A percentile compares a stretch with the other conserved stretches of the same genome.
phyloP scores from a whole-genome alignment of 1,140 invertebrate species.

The Goniozus legneri region DNA sequence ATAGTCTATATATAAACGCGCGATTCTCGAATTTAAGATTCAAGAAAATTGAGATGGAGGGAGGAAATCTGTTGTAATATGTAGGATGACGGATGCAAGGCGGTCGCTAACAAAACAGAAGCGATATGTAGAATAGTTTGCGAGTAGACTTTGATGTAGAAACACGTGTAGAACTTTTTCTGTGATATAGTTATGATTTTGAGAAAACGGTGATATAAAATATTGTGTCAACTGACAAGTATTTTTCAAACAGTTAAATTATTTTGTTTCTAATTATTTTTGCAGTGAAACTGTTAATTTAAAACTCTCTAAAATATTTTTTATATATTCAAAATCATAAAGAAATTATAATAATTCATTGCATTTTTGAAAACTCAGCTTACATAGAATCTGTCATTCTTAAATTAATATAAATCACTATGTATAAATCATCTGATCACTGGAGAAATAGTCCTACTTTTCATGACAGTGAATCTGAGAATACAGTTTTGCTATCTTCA shows the following conservation, averaged over 20 bases:
- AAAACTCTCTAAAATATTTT: too few relatives aligned
- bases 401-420: background rate
- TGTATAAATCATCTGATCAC: background rate
- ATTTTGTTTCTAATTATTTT: background rate
- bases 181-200: background rate
- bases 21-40: conserved; percentile 9
- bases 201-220: background rate
- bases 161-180: background rate
- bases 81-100: conserved; percentile 26
- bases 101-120: conserved; percentile 22
- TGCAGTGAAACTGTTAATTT: too few relatives aligned
- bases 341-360: too few relatives aligned
- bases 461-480: conserved; percentile 34
- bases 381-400: too few relatives aligned
- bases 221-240: background rate
- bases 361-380: too few relatives aligned
- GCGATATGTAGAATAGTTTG: conserved; percentile 22
- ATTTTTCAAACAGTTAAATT: background rate
- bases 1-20: too few relatives aligned
- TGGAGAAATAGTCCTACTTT: conserved; percentile 12
- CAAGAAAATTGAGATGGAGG: conserved; percentile 23
- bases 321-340: too few relatives aligned
- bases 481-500: conserved; percentile 30
- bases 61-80: conserved; percentile 10
- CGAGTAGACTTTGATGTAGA: conserved; percentile 3